Percentiles rank a stretch among this genome's conserved stretches.
Evolutionary conservation across 2,113 vertebrate species (phyloP).

Genomic region (Dromaius novaehollandiae): DNA sequence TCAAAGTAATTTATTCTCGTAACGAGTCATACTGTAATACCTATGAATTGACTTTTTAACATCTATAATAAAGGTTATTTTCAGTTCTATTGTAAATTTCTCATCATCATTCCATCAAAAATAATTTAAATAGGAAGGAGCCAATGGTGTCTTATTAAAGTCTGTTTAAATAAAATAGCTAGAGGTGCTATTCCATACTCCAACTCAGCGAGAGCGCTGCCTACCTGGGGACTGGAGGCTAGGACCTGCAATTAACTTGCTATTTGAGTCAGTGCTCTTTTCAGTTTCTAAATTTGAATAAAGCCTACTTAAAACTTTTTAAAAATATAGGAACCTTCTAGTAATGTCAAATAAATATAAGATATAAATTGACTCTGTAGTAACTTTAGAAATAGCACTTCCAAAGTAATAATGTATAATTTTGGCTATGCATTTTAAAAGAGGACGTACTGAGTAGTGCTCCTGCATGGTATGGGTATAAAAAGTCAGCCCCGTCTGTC

Average conservation of each 20-base stretch:
- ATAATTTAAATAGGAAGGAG: neutral
- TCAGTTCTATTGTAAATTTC: neutral
- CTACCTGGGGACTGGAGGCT: neutral
- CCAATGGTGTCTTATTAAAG: neutral
- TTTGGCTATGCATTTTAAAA: neutral
- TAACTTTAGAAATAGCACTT: neutral
- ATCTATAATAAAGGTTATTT: neutral
- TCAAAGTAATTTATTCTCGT: neutral
- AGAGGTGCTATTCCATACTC: neutral
- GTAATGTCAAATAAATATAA: neutral
- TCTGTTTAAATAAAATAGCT: neutral
- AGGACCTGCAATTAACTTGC: neutral
- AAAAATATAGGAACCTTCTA: neutral
- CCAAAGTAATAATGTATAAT: neutral
- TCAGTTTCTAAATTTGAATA: neutral
- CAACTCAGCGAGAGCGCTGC: neutral
- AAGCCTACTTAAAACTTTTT: neutral
- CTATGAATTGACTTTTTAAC: neutral
- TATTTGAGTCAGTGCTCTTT: neutral
- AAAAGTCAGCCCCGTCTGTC: neutral
- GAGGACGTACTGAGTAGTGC: neutral
- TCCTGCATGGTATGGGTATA: neutral
- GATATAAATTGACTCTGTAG: neutral
- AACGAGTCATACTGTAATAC: neutral
- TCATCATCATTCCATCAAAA: neutral